Conservation (phyloP, 2,113 vertebrate species). For the Butastur rufipennis region DNA sequence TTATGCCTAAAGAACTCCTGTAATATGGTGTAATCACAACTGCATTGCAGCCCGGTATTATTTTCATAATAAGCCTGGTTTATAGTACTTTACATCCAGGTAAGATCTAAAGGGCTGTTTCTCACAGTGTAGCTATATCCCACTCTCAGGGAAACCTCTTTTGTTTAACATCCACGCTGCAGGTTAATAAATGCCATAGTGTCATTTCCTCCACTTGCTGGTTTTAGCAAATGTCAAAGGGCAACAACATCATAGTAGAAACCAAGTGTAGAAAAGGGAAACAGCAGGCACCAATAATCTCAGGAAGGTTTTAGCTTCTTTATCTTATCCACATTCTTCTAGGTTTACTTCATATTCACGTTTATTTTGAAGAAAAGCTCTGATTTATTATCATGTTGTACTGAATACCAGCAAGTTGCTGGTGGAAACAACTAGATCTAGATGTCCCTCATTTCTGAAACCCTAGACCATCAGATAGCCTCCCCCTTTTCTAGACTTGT, state of each 20-base stretch:
- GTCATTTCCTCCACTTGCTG: conserved; percentile 2
- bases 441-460: background rate
- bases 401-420: background rate
- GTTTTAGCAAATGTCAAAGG: background rate
- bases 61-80: background rate
- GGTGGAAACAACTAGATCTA: background rate
- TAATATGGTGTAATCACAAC: background rate
- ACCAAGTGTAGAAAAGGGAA: background rate
- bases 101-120: background rate
- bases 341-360: background rate
- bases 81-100: background rate
- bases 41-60: background rate
- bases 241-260: background rate
- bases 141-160: background rate
- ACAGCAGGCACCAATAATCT: background rate
- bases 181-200: conserved; percentile 8
- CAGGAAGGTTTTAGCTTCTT: background rate
- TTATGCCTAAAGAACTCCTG: background rate
- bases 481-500: background rate
- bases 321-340: background rate
- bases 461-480: background rate
- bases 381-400: background rate
- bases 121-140: background rate
- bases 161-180: background rate
- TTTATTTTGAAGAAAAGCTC: background rate